These are phyloP conservation scores for Chaetura pelagica DNA, from an alignment of 2,113 vertebrate genomes.

Conservation along the genomic window DNA sequence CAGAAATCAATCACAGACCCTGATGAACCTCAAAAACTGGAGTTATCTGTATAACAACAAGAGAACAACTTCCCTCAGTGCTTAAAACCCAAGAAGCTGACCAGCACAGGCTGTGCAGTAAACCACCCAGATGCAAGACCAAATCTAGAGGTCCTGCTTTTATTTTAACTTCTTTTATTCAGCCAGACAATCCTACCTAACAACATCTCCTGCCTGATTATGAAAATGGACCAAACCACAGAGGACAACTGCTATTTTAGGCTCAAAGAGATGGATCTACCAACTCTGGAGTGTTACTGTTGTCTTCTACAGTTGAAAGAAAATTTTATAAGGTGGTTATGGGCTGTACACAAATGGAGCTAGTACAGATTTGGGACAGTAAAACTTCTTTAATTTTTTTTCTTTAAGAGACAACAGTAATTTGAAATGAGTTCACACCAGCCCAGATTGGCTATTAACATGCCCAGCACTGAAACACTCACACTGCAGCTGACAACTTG, in stretches of 20 bases:
- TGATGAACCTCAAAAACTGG: neutral
- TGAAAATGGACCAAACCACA: neutral
- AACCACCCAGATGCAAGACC: neutral
- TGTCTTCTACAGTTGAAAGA: neutral
- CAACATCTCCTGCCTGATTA: neutral
- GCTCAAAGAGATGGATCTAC: neutral
- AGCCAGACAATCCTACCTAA: neutral
- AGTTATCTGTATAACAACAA: neutral
- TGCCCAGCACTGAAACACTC: fast-evolving
- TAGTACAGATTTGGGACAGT: neutral
- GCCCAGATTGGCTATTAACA: neutral
- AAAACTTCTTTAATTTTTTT: neutral
- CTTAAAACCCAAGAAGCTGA: neutral
- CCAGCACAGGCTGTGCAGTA: neutral
- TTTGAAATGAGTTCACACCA: neutral
- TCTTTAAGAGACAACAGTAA: neutral
- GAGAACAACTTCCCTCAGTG: neutral
- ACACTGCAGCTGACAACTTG: neutral
- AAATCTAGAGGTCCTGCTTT: neutral
- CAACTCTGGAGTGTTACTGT: neutral
- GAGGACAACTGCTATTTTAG: neutral
- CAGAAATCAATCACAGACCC: neutral
- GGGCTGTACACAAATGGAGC: neutral
- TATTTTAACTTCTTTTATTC: neutral
- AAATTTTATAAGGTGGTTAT: neutral